Conservation (phyloP, 2,113 vertebrate genomes). For the Bostrychus sinensis region DNA sequence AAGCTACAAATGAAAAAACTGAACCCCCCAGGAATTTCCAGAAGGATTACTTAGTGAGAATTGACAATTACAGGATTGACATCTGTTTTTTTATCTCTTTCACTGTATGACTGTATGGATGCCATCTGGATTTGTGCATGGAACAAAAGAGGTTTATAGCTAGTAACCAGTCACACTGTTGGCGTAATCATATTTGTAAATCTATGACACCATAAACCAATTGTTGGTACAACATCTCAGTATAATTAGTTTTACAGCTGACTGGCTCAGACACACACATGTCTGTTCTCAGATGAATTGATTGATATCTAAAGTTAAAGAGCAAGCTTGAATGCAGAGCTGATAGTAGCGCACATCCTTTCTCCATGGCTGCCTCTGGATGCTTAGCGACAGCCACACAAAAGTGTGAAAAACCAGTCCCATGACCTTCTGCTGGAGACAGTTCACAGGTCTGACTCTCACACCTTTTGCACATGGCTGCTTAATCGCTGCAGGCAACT, state of each 20-base stretch:
- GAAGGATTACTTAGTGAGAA: neutral
- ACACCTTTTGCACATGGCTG: conserved; percentile 23
- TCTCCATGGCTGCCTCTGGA: conserved; percentile 44
- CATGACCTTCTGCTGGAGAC: conserved; percentile 45
- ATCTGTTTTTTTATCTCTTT: neutral
- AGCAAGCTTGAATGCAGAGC: conserved; percentile 37
- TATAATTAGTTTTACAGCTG: conserved; percentile 17
- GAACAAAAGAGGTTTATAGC: conserved; percentile 4
- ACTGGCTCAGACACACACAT: conserved; percentile 15
- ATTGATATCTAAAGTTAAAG: conserved; percentile 56
- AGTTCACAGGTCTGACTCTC: conserved; percentile 34
- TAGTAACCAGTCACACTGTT: neutral
- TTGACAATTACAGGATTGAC: neutral
- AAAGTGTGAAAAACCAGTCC: conserved; percentile 51
- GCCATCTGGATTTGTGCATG: neutral
- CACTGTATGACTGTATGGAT: neutral
- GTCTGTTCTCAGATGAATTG: conserved; percentile 16
- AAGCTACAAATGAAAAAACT: too few species aligned
- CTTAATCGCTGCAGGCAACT: conserved; percentile 60
- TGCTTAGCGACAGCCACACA: conserved; percentile 36
- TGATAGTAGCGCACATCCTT: conserved; percentile 34
- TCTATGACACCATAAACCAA: conserved; percentile 5
- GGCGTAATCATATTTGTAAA: conserved; percentile 4
- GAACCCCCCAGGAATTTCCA: too few species aligned
- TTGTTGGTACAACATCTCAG: conserved; percentile 11